Percentiles rank a stretch among this genome's conserved stretches.
These are phyloP conservation scores for Notodonta dromedarius DNA, from an alignment of 2,888 invertebrate species.

Conservation along the genomic window DNA sequence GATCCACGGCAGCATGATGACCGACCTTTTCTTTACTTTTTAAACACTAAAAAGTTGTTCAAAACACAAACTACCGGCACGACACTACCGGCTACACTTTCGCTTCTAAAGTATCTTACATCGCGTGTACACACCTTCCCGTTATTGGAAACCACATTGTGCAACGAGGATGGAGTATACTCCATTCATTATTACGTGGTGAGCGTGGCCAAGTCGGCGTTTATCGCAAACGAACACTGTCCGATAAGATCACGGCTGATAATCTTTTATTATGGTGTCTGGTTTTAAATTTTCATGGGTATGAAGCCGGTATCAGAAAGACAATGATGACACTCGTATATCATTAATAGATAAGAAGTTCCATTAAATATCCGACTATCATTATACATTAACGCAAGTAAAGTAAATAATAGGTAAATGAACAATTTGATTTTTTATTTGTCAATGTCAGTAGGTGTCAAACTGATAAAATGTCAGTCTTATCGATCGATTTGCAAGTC, in stretches of 20 bases:
- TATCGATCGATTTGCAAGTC: too few species aligned
- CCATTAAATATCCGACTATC: too few species aligned
- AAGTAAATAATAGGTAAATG: too few species aligned
- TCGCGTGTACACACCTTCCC: constrained; percentile 31
- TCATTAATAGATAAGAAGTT: too few species aligned
- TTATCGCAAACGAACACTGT: constrained; percentile 5
- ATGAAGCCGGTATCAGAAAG: background rate
- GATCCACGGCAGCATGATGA: constrained; percentile 68
- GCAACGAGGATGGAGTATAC: constrained; percentile 38
- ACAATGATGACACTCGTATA: background rate
- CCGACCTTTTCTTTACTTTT: constrained; percentile 18
- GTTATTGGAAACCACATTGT: constrained; percentile 45
- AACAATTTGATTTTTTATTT: too few species aligned
- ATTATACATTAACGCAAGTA: too few species aligned
- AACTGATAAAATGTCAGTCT: too few species aligned
- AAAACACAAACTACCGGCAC: constrained; percentile 25
- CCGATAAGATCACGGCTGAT: constrained; percentile 13
- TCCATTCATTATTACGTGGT: constrained; percentile 21
- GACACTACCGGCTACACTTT: constrained; percentile 34
- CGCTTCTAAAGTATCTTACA: constrained; percentile 39
- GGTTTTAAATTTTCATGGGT: background rate
- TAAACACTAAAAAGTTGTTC: constrained; percentile 23
- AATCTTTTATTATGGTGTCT: background rate
- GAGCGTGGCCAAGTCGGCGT: constrained; percentile 4
- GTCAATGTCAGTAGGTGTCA: too few species aligned